Conservation (phyloP, 2,888 invertebrate genomes). For the Lydus trimaculatus region DNA sequence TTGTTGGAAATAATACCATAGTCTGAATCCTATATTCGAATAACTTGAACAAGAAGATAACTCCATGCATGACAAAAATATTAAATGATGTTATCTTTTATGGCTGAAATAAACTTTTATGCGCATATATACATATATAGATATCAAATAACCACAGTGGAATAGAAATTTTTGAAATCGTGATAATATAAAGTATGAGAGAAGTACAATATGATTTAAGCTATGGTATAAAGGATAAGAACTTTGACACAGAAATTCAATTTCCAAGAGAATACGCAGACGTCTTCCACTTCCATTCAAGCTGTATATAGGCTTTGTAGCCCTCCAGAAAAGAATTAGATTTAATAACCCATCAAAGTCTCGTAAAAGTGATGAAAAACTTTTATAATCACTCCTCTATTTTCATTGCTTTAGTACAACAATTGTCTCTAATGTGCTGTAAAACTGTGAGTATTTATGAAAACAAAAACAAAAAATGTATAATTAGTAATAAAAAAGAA, state of each 20-base stretch:
- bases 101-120: conserved; percentile 27
- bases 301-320: not conserved
- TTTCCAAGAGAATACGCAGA: not conserved
- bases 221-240: not conserved
- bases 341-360: conserved; percentile 7
- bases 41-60: conserved; percentile 15
- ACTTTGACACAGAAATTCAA: conserved; percentile 5
- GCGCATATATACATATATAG: conserved; percentile 8
- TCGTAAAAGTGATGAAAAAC: not conserved
- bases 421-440: not conserved
- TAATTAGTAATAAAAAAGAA: not conserved
- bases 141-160: conserved; percentile 4
- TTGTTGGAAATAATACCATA: conserved; percentile 18
- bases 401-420: not conserved
- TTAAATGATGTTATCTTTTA: conserved; percentile 29
- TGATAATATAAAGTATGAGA: conserved; percentile 17
- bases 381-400: not conserved
- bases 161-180: not conserved
- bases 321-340: not conserved
- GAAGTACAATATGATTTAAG: conserved; percentile 23
- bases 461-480: not conserved
- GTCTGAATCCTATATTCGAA: conserved; percentile 1
- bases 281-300: not conserved
- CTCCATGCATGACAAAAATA: conserved; percentile 26
- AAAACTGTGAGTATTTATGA: not conserved